Percentiles rank a stretch among this genome's conserved stretches.
phyloP scores from a whole-genome alignment of 2,113 vertebrate genomes.

The Notarius quadriscutis region DNA sequence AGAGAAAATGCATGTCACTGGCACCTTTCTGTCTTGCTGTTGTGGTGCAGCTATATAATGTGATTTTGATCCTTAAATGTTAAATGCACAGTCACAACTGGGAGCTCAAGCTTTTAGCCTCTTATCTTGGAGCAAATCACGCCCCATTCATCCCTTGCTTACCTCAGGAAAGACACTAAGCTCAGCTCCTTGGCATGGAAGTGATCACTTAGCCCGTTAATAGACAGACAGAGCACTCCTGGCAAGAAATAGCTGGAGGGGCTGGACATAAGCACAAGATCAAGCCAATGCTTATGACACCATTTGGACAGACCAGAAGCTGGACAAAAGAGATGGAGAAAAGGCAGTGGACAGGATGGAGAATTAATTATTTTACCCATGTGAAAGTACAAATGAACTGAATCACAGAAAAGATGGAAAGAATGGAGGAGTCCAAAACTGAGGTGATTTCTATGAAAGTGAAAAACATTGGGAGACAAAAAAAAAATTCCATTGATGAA shows the following conservation, averaged over 20 bases:
- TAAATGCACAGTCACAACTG: slow-evolving; percentile 4
- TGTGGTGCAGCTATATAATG: neutral
- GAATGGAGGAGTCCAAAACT: neutral
- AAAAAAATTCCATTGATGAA: neutral
- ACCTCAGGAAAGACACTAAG: neutral
- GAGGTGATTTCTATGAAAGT: neutral
- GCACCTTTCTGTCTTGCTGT: neutral
- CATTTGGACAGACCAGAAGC: neutral
- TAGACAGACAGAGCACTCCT: neutral
- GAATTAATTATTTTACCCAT: neutral
- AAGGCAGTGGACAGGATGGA: neutral
- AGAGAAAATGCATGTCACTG: neutral
- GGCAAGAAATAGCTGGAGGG: neutral
- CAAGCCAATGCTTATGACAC: neutral
- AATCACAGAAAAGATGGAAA: slow-evolving; percentile 15
- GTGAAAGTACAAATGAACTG: slow-evolving; percentile 25
- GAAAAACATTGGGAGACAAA: neutral
- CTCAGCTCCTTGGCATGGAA: neutral
- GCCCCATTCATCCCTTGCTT: neutral
- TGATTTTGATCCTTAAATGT: slow-evolving; percentile 5
- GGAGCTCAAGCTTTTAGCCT: neutral
- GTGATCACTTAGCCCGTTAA: neutral
- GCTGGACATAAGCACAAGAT: slow-evolving; percentile 7
- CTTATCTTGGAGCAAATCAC: slow-evolving; percentile 11
- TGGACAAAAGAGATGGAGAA: neutral